A percentile compares a stretch with the other conserved stretches of the same genome.
Evolutionary conservation across 2,113 vertebrate species (phyloP).

Genomic region (Oryzias curvinotus): DNA sequence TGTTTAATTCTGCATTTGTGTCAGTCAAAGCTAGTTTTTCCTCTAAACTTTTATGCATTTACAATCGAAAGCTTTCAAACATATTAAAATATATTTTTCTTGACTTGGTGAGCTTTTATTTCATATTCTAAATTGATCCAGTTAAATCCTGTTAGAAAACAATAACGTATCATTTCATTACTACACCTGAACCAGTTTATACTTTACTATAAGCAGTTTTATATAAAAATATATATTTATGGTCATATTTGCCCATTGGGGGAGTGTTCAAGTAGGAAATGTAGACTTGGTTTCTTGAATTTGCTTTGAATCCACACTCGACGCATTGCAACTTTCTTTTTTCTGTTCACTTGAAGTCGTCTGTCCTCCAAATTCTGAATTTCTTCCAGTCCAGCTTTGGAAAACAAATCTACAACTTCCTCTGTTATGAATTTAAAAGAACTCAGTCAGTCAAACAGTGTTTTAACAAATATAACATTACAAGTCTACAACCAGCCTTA

Average conservation of each 20-base stretch:
- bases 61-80: too few species aligned
- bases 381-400: slow-evolving; percentile 85
- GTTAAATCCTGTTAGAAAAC: too few species aligned
- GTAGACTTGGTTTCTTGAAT: slow-evolving; percentile 79
- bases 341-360: slow-evolving; percentile 91
- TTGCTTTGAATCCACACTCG: slow-evolving; percentile 95
- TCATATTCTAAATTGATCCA: too few species aligned
- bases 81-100: too few species aligned
- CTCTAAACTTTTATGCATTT: too few species aligned
- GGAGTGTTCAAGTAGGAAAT: slow-evolving; percentile 16
- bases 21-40: too few species aligned
- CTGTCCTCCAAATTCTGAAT: slow-evolving; percentile 90
- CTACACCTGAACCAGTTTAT: too few species aligned
- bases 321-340: slow-evolving; percentile 88
- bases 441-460: too few species aligned
- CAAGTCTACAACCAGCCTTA: neutral
- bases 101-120: too few species aligned
- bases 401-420: slow-evolving; percentile 85
- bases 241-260: neutral
- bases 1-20: too few species aligned
- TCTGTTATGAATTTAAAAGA: slow-evolving; percentile 70
- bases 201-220: neutral
- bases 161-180: too few species aligned
- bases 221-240: neutral
- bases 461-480: neutral